Conservation (phyloP, 2,888 invertebrate species). For the Beris chalybata region DNA sequence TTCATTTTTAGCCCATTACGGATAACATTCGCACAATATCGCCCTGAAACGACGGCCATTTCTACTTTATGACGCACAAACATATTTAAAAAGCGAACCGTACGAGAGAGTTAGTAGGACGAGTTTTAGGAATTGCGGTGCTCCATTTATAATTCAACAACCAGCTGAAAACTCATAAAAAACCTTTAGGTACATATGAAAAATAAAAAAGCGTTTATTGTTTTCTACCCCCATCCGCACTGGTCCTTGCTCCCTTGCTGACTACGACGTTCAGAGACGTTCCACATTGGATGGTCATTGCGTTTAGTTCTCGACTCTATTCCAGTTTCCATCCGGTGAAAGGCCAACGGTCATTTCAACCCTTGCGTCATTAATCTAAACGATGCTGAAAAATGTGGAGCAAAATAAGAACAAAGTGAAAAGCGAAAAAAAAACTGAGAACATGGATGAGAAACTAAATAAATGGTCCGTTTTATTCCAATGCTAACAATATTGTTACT, state of each 20-base stretch:
- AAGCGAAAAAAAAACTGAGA: slow-evolving; percentile 4
- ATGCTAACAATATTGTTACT: slow-evolving; percentile 32
- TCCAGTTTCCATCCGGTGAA: not conserved
- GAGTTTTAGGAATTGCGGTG: slow-evolving; percentile 31
- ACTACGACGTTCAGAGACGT: not conserved
- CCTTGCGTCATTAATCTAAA: slow-evolving; percentile 38
- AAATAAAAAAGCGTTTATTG: slow-evolving; percentile 38
- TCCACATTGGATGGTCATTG: not conserved
- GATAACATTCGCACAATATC: slow-evolving; percentile 36
- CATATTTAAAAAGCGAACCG: slow-evolving; percentile 26
- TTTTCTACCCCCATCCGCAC: slow-evolving; percentile 25
- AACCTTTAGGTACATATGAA: slow-evolving; percentile 33
- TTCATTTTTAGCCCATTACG: not conserved
- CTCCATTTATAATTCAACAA: slow-evolving; percentile 34
- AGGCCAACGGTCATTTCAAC: slow-evolving; percentile 31
- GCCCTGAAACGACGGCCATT: slow-evolving; percentile 28
- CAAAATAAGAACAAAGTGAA: slow-evolving; percentile 34
- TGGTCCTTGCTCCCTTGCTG: slow-evolving; percentile 5
- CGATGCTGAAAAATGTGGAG: slow-evolving; percentile 36
- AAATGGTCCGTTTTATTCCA: slow-evolving; percentile 39
- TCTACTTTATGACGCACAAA: slow-evolving; percentile 36
- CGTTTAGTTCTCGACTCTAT: slow-evolving; percentile 7
- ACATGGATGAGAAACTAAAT: slow-evolving; percentile 31
- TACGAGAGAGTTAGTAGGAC: not conserved
- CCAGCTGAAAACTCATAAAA: slow-evolving; percentile 36